Evolutionary conservation across 2,888 invertebrate genomes (phyloP).

Genomic region (Furcula furcula): DNA sequence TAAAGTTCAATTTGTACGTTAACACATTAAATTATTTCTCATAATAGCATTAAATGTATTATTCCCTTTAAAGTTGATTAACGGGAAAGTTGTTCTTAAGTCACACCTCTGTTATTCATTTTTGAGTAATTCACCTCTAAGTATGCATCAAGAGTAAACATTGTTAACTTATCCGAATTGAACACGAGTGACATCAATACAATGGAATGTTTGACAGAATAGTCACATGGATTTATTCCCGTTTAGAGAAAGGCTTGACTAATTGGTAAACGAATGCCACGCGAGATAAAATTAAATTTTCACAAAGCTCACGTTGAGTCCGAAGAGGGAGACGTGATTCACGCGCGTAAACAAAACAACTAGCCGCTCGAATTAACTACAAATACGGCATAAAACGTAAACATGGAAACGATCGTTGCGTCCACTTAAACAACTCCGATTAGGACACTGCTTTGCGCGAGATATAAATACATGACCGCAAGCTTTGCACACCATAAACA

Average conservation of each 20-base stretch:
- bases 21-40: slow-evolving; percentile 1
- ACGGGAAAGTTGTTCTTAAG: no score
- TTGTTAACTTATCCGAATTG: slow-evolving; percentile 17
- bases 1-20: not conserved
- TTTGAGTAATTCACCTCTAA: slow-evolving; percentile 17
- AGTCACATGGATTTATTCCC: slow-evolving; percentile 15
- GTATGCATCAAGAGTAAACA: slow-evolving; percentile 21
- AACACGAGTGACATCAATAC: slow-evolving; percentile 13
- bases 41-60: not conserved
- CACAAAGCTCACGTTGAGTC: slow-evolving; percentile 49
- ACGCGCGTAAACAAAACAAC: slow-evolving; percentile 67
- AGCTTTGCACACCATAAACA: slow-evolving; percentile 65
- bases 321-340: slow-evolving; percentile 55
- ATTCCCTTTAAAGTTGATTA: no score
- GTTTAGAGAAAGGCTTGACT: slow-evolving; percentile 15
- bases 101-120: slow-evolving; percentile 7
- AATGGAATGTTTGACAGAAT: slow-evolving; percentile 10
- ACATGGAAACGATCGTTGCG: slow-evolving; percentile 53
- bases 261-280: slow-evolving; percentile 26
- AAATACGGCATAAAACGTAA: slow-evolving; percentile 61
- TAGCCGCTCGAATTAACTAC: slow-evolving; percentile 55
- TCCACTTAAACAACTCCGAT: slow-evolving; percentile 57
- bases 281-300: slow-evolving; percentile 36
- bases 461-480: slow-evolving; percentile 55
- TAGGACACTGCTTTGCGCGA: slow-evolving; percentile 38